phyloP scores from a whole-genome alignment of 30 jellyfish, hydroid and myxozoan species.

The Catostylus mosaicus region DNA sequence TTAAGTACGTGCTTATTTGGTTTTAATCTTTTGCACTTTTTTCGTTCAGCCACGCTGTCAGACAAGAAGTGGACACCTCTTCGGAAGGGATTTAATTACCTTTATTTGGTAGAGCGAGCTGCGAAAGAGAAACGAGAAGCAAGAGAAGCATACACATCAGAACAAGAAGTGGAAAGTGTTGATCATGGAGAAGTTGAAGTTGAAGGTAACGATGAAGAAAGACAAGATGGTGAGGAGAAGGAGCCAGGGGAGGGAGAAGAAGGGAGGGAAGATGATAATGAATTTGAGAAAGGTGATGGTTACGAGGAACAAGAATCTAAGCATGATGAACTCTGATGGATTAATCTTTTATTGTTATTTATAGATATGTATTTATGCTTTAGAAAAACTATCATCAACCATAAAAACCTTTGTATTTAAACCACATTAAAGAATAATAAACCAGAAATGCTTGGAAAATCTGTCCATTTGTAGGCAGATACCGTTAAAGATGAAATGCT shows the following conservation, averaged over 20 bases:
- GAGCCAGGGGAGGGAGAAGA: not conserved
- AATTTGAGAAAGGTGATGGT: not conserved
- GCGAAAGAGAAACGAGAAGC: not conserved
- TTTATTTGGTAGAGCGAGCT: not conserved
- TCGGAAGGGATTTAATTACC: conserved; percentile 37
- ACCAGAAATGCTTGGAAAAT: too few species aligned
- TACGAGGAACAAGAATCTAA: not conserved
- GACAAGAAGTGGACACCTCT: conserved; percentile 49
- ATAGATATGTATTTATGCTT: too few species aligned
- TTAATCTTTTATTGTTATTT: not conserved
- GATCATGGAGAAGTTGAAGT: not conserved
- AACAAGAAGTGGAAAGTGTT: conserved; percentile 4
- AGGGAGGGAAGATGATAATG: not conserved
- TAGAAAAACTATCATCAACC: too few species aligned
- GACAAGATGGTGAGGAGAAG: too few species aligned
- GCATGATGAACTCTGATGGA: conserved; percentile 22
- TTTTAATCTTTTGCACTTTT: too few species aligned
- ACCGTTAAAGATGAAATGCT: too few species aligned
- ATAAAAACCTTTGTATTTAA: too few species aligned
- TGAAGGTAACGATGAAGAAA: not conserved
- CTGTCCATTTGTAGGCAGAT: too few species aligned
- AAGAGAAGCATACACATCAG: not conserved
- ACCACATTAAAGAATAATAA: too few species aligned
- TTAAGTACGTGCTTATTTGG: too few species aligned
- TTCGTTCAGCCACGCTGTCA: conserved; percentile 17